These are phyloP conservation scores for Synanthedon vespiformis DNA, from an alignment of 2,888 invertebrate genomes.

Conservation along the genomic window DNA sequence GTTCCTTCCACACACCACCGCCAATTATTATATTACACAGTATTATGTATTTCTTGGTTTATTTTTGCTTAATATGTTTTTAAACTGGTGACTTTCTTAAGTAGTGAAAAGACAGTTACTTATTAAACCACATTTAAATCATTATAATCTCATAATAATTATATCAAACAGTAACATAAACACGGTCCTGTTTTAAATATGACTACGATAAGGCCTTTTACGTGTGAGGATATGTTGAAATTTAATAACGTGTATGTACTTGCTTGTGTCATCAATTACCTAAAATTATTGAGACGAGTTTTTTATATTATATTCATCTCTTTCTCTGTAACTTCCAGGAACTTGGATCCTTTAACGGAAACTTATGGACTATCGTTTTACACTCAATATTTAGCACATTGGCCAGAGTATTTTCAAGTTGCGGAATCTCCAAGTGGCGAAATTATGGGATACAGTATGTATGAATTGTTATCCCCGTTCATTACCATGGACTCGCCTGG, in stretches of 20 bases:
- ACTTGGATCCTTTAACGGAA: slow-evolving; percentile 96
- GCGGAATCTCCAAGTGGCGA: slow-evolving; percentile 96
- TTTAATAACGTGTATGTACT: slow-evolving; percentile 94
- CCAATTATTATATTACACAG: too few relatives aligned
- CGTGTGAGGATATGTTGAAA: slow-evolving; percentile 93
- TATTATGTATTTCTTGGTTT: too few relatives aligned
- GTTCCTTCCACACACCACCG: too few relatives aligned
- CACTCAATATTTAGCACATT: slow-evolving; percentile 96
- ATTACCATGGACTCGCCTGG: too few relatives aligned
- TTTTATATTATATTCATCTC: background rate
- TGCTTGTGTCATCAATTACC: background rate
- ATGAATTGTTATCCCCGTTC: background rate
- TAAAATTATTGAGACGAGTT: background rate
- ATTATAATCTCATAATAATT: too few relatives aligned
- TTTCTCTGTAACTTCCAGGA: slow-evolving; percentile 71
- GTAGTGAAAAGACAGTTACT: too few relatives aligned
- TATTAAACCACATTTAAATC: too few relatives aligned
- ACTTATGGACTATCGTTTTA: slow-evolving; percentile 97
- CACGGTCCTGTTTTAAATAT: slow-evolving; percentile 58
- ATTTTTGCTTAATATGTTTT: too few relatives aligned
- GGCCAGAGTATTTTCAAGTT: slow-evolving; percentile 99
- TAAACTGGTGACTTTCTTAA: too few relatives aligned
- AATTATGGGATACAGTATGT: slow-evolving; percentile 98
- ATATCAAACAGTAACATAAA: too few relatives aligned
- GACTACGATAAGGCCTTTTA: slow-evolving; percentile 93